Base-by-base conservation (phyloP, 2,888 invertebrate genomes). In the Ditula angustiorana region DNA sequence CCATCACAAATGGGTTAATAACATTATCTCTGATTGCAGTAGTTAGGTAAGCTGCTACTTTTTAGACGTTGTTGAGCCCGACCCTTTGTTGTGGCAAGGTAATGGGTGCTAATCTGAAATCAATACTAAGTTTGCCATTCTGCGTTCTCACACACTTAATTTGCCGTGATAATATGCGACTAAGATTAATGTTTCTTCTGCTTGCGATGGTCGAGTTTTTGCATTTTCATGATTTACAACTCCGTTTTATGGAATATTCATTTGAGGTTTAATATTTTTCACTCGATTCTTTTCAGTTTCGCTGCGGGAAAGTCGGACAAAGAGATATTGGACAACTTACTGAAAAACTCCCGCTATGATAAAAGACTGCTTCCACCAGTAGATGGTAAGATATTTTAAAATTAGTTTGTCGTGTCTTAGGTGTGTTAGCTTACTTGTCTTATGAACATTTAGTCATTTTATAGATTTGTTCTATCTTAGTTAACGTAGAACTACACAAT, bases 261-360 rank as follows among this genome's bases (percentile, higher is more conserved):
- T 58, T 49, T 30, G 16, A 19, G 16, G 8, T 47, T 47, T 49
- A 26, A 28, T 8, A 19, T 47, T 56, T 56, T 62, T 37, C 24
- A 13, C 33, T 41, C 16, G 16, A 57, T 57, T 57, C 0, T 63
- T 61, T 66, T 28, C 94, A 97, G 97, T 93, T 97, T 97, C 92
- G 97, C 96, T 90, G 97, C 97, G 92, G 97, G 97, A 80, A 97
- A 97, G 94, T 97, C 97, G 87, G 97, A 97, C 95, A 97, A 97
- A 93, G 97, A 97, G 93, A 97, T 97, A 88, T 94, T 98, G 94
- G 98, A 98, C 95, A 96, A 97, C 92, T 95, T 98, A 82, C 94
- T 98, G 84, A 95, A 96, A 92, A 95, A 96, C 82, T 96, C 96
- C 84, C 96, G 97, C 90, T 98, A 98, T 94, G 98, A 98, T 94